These are phyloP conservation scores for Gopherus flavomarginatus DNA, from an alignment of 2,113 vertebrate genomes.

Conservation along the genomic window DNA sequence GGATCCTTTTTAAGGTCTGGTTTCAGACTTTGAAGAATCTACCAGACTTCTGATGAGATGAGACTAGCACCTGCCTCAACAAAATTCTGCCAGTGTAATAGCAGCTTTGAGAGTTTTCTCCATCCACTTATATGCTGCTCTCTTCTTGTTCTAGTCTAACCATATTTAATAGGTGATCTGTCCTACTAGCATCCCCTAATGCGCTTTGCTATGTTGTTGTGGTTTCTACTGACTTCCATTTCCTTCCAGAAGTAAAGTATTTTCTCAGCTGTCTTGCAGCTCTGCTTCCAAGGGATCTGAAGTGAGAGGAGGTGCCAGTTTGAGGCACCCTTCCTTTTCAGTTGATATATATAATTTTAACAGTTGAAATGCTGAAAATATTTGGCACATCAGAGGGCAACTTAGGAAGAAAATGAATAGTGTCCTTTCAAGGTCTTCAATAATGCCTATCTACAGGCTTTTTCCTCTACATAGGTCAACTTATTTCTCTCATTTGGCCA, in stretches of 20 bases:
- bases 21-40: not conserved
- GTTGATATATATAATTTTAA: not conserved
- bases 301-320: slow-evolving; percentile 8
- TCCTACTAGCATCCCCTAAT: not conserved
- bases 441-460: not conserved
- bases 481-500: not conserved
- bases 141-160: not conserved
- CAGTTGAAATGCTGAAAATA: not conserved
- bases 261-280: not conserved
- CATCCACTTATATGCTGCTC: not conserved
- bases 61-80: not conserved
- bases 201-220: not conserved
- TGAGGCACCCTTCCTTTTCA: slow-evolving; percentile 25
- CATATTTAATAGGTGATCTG: not conserved
- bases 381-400: not conserved
- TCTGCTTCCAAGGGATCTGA: slow-evolving; percentile 17
- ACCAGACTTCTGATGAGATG: not conserved
- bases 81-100: not conserved
- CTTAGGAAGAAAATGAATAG: not conserved
- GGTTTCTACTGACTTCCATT: not conserved
- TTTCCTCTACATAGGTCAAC: not conserved
- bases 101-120: not conserved
- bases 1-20: not conserved
- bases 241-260: slow-evolving; percentile 4
- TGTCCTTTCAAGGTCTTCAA: not conserved